Base-by-base conservation (phyloP, 2,888 invertebrate genomes). In the Euzetes globulus region DNA sequence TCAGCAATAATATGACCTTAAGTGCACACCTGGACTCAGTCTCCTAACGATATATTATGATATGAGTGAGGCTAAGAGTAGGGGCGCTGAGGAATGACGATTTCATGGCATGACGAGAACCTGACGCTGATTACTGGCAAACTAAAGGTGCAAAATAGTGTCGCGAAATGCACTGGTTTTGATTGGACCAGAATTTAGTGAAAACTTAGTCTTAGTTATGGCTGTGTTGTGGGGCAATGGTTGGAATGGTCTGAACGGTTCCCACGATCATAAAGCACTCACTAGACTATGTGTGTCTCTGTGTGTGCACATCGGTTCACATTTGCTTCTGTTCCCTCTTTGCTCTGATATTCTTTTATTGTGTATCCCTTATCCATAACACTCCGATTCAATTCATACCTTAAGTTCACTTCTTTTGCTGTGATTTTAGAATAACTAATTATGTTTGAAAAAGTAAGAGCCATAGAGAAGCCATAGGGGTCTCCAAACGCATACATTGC, bases 381-480 rank as follows among this genome's bases (percentile, higher is more conserved):
- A 68, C 68, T 41, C 68, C n/a, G 37, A 68, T 68, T 68, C 41
- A 68, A 68, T 68, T 68, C 68, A 68, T 68, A 68, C 68, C 68
- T 68, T 68, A 17, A 68, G 41, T 68, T 68, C 41, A 68, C 25
- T 68, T 65, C 65, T 65, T 65, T 65, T 13, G 41, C 65, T 37
- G 65, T 37, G 65, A 65, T 65, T 68, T 68, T 68, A 68, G 68
- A 68, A 68, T 68, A 68, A 68, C 68, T 68, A 68, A 68, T 41
- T 45, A 68, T 65, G 68, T 68, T 63, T 68, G 68, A 41, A 68
- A 63, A 68, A 45, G 68, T 68, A 68, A 41, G 68, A 68, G 68
- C 68, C 45, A 68, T 68, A 68, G 68, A 68, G 41, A 68, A 68
- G 68, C 68, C 68, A 68, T 68, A 68, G 68, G 68, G 68, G 68